Evolutionary conservation across 2,797 vertebrate species (phyloP), one percentile per base, ranked within the genome.

Genomic region (Peromyscus nudipes): DNA sequence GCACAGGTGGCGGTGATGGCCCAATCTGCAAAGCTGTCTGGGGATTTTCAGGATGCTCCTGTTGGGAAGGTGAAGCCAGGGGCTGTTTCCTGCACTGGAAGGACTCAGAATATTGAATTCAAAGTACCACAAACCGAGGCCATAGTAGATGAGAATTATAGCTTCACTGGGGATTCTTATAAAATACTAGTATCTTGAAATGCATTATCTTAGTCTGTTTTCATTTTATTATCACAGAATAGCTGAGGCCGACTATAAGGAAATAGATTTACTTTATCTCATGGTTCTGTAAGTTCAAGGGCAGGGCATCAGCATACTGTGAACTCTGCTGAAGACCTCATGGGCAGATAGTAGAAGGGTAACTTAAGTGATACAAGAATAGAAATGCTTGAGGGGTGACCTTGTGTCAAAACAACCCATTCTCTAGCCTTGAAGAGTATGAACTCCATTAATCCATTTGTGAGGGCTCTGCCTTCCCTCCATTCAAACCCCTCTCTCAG

Each of bases 1-100:
- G 69, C 46, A 29, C 73, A 87, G 67, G 73, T 94, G 86, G 96
- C 76, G 73, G 76, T 89, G 89, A 95, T 60, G 25, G 52, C 88
- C 76, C 46, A 81, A 77, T 89, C 64, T 62, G 23, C 31, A 89
- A 21, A 91, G 46, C n/a, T 82, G 31, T 91, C 67, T 4, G 11
- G 43, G 64, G n/a, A 87, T 95, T 94, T 94, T 96, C 60, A 65
- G 55, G 71, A 43, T 95, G 52, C 12, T 25, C 17, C 79, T 43
- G 4, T 77, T 62, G 34, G 25, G 83, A 94, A 49, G 19, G 7
- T 64, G 46, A 91, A 27, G 8, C 37, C 34, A 64, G 40, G n/a
- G 80, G 37, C 27, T 14, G 4, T 67, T 95, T 92, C 6, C 43
- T 76, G 25, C 10, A 9, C 4, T 71, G 25, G 23, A n/a, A 79